Evolutionary conservation across 1,140 invertebrate species (phyloP).

Genomic region (Drosophila repleta): DNA sequence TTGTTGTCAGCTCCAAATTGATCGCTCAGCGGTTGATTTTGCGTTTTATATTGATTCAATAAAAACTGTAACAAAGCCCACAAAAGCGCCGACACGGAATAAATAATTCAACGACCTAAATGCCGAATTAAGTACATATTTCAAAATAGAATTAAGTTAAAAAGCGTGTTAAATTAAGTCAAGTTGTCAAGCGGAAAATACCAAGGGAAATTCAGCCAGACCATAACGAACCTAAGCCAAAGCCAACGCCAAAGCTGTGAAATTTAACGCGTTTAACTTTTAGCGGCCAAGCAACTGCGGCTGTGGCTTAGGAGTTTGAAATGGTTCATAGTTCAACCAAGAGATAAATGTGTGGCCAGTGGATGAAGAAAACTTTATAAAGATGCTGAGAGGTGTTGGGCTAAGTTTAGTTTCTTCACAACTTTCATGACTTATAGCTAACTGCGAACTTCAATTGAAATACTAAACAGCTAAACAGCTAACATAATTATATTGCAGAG

Average conservation of each 20-base stretch:
- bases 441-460: neutral
- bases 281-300: conserved; percentile 11
- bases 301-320: conserved; percentile 9
- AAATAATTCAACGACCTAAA: neutral
- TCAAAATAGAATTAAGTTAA: conserved; percentile 18
- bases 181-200: conserved; percentile 11
- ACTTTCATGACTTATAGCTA: neutral
- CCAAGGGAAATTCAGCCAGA: no score
- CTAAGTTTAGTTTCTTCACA: neutral
- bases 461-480: neutral
- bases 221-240: neutral
- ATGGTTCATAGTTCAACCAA: neutral
- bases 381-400: conserved; percentile 2
- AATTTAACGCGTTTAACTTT: conserved; percentile 28
- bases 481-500: neutral
- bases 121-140: neutral
- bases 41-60: conserved; percentile 1
- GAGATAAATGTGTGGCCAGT: conserved; percentile 14
- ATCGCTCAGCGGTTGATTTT: conserved; percentile 17
- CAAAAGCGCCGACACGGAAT: conserved; percentile 1
- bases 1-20: conserved; percentile 23
- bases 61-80: neutral
- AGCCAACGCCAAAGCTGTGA: conserved; percentile 5
- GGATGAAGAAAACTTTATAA: conserved; percentile 9
- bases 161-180: conserved; percentile 12